These are phyloP conservation scores for Hypotaenidia philippensis DNA, from an alignment of 2,797 vertebrate genomes.

Conservation along the genomic window DNA sequence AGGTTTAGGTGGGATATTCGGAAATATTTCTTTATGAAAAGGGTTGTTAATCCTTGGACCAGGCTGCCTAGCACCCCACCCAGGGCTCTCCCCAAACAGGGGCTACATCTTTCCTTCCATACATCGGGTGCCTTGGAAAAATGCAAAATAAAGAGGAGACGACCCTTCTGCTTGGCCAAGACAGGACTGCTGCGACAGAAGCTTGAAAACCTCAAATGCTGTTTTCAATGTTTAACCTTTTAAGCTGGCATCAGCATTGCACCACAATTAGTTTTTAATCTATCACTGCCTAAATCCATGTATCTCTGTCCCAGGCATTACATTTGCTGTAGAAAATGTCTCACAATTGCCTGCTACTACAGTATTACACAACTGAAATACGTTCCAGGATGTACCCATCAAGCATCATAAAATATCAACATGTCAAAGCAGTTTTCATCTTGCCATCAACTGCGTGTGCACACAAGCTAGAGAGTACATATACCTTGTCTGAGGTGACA, in stretches of 20 bases:
- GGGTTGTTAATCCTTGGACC: too few species aligned
- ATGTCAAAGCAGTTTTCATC: not conserved
- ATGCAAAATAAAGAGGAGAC: not conserved
- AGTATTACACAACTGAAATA: not conserved
- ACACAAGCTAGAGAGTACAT: not conserved
- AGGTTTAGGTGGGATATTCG: too few species aligned
- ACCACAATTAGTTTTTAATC: constrained; percentile 37
- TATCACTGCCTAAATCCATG: not conserved
- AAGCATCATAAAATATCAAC: not conserved
- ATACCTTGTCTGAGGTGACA: not conserved
- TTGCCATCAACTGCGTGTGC: rapidly evolving
- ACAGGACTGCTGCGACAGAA: not conserved
- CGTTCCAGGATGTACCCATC: not conserved
- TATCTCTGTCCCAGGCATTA: not conserved
- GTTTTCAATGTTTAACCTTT: constrained; percentile 30
- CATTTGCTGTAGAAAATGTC: not conserved
- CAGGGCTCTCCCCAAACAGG: not conserved
- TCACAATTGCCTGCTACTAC: not conserved
- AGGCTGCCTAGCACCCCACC: too few species aligned
- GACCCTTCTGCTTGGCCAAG: not conserved
- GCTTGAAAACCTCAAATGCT: not conserved
- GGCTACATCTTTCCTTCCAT: not conserved
- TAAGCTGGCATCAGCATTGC: not conserved
- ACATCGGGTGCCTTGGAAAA: not conserved
- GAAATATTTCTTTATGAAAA: too few species aligned